Evolutionary conservation across 1,140 invertebrate genomes (phyloP).

Genomic region (Drosophila mauritiana): DNA sequence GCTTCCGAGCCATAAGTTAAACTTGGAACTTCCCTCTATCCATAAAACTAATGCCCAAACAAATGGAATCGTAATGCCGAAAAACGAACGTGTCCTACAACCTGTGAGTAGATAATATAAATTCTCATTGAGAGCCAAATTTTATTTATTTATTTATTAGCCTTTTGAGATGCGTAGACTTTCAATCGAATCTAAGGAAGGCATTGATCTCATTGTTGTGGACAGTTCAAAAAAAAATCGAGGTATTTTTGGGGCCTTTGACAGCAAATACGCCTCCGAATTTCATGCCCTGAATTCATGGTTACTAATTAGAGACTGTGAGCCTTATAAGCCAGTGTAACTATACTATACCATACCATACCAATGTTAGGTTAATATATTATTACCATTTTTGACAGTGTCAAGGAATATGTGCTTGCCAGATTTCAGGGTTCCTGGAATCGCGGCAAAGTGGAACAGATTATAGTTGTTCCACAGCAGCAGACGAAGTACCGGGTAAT

Average conservation of each 20-base stretch:
- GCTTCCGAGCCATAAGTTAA: background rate
- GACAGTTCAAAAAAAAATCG: conserved; percentile 47
- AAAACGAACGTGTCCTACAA: background rate
- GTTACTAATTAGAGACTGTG: conserved; percentile 17
- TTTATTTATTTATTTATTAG: conserved; percentile 17
- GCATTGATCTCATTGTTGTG: conserved; percentile 57
- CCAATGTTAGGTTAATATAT: background rate
- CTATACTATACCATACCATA: background rate
- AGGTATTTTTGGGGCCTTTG: conserved; percentile 70
- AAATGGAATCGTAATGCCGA: background rate
- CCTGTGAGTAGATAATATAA: conserved; percentile 8
- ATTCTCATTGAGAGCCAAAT: background rate
- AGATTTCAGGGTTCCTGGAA: conserved; percentile 53
- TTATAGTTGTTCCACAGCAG: conserved; percentile 3
- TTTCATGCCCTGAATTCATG: too few relatives aligned
- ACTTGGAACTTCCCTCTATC: background rate
- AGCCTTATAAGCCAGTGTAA: conserved; percentile 65
- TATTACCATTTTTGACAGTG: conserved; percentile 16
- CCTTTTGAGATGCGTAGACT: conserved; percentile 47
- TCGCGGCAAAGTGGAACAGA: conserved; percentile 57
- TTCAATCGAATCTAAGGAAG: background rate
- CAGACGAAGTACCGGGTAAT: conserved; percentile 40
- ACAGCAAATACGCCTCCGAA: conserved; percentile 14
- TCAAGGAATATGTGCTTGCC: conserved; percentile 67
- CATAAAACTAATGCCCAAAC: background rate